These are phyloP conservation scores for Passer montanus DNA, from an alignment of 2,113 vertebrate genomes.

Conservation along the genomic window DNA sequence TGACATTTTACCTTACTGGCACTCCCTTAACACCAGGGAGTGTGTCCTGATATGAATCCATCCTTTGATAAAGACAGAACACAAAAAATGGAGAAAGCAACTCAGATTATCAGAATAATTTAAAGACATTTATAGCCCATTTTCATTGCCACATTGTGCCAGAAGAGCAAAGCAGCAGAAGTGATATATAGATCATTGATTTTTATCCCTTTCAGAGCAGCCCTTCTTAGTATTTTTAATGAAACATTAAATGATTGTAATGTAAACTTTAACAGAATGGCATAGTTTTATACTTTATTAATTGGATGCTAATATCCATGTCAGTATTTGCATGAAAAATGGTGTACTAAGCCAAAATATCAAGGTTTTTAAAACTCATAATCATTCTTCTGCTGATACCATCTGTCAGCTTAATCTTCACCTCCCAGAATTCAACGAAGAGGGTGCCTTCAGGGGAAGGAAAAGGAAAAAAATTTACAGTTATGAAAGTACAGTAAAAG, in stretches of 20 bases:
- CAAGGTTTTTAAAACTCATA: slow-evolving; percentile 45
- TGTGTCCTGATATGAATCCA: not conserved
- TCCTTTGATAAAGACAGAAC: not conserved
- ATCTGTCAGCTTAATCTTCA: slow-evolving; percentile 59
- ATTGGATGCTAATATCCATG: slow-evolving; percentile 58
- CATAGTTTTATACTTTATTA: slow-evolving; percentile 28
- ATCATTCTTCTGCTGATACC: slow-evolving; percentile 51
- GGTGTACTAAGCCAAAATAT: slow-evolving; percentile 50
- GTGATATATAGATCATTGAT: not conserved
- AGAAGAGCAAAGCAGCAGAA: not conserved
- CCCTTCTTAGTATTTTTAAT: slow-evolving; percentile 22
- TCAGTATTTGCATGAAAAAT: slow-evolving; percentile 53
- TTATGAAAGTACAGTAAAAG: not conserved
- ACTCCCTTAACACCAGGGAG: not conserved
- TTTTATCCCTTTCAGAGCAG: slow-evolving; percentile 33
- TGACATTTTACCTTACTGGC: not conserved
- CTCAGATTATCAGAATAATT: not conserved
- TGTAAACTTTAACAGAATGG: slow-evolving; percentile 19
- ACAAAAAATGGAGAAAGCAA: not conserved
- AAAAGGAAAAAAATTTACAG: not conserved
- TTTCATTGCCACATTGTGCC: not conserved
- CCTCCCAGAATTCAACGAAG: slow-evolving; percentile 21
- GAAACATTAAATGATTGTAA: slow-evolving; percentile 28
- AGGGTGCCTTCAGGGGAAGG: slow-evolving; percentile 16
- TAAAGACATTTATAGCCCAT: not conserved